Base-by-base conservation (phyloP, 2,888 invertebrate species). In the Lydus trimaculatus region DNA sequence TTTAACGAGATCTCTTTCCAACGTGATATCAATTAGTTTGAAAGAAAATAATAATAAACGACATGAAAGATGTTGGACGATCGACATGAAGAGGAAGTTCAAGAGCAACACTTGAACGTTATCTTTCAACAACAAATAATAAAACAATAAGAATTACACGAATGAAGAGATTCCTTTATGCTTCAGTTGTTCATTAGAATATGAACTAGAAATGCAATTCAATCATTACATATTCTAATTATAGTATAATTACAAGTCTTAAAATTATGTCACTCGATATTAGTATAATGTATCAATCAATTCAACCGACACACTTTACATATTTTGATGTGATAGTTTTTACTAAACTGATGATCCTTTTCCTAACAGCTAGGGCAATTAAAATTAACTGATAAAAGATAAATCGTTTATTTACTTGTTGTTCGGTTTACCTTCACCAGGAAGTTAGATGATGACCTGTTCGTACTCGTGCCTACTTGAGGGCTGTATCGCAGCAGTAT, bases 401-500 rank as follows among this genome's bases (percentile, higher is more conserved):
- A 52, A 23, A 52, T 25, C 1, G 17, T 33, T 31, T 60, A 25
- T 43, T 43, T 23, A 17, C 33, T 60, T 60, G 60, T 36, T 31
- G 31, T 36, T 31, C 15, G 6, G 20, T 39, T 52, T 61, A 61
- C 61, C 61, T 61, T 61, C 61, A 61, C 61, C 61, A 61, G 61
- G 61, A 61, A 61, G 61, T 61, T 61, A 36, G 33, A 20, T 20
- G 28, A 8, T 61, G 61, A 61, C 61, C 61, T 61, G 23, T 5
- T 23, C 25, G 48, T 43, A 25, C 33, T 61, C 61, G 61, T 61
- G 61, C 39, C 39, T 7, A 61, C 61, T 61, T 36, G 61, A 39
- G 61, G 61, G 61, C 61, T 61, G 61, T 61, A n/a, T n/a, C n/a
- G n/a, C n/a, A n/a, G n/a, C n/a, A 60, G 60, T n/a, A 31, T n/a